Evolutionary conservation across 2,113 vertebrate genomes (phyloP), one percentile per base, ranked within the genome.

Genomic region (Phylloscopus whistleri): DNA sequence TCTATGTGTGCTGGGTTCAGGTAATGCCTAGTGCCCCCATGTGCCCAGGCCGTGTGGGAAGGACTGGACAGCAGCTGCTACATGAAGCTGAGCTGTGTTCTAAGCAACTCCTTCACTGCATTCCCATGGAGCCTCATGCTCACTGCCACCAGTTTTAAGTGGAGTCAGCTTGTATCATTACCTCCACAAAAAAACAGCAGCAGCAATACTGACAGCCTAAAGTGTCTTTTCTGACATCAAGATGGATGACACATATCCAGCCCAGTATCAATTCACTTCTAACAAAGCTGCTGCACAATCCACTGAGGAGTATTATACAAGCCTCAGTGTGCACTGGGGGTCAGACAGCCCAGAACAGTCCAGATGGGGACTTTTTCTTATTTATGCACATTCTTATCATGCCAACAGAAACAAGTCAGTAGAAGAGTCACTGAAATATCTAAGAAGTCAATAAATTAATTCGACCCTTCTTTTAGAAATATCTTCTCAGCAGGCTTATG

Each of bases 21-120:
- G 26, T 39, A 37, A 44, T 37, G 27, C 21, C 41, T 19, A 6
- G 17, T 85, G 30, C 16, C 3, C 4, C 2, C 17, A 33, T 27
- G 17, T 43, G 10, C 9, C 28, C 26, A 64, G 60, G 4, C 35
- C 10, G 17, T 2, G 2, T 4, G 1, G 14, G 21, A 51, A 73
- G 2, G 22, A 21, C 28, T n/a, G 37, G 41, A 6, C 31, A 60
- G 49, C 35, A 75, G 49, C 31, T 2, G 1, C 52, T 2, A 0
- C 44, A 24, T 0, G 0, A 30, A 37, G 43, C 43, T 41, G 9
- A 76, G n/a, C 28, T 0, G 0, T 15, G 22, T 7, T 68, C 41
- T 37, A 31, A 30, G 49, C 44, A 72, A 8, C 22, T 8, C 35
- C 35, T 28, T 69, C 23, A 20, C 8, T 9, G 5, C 46, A 18